These are phyloP conservation scores for Arctopsyche grandis DNA, from an alignment of 1,140 invertebrate genomes.

Conservation along the genomic window DNA sequence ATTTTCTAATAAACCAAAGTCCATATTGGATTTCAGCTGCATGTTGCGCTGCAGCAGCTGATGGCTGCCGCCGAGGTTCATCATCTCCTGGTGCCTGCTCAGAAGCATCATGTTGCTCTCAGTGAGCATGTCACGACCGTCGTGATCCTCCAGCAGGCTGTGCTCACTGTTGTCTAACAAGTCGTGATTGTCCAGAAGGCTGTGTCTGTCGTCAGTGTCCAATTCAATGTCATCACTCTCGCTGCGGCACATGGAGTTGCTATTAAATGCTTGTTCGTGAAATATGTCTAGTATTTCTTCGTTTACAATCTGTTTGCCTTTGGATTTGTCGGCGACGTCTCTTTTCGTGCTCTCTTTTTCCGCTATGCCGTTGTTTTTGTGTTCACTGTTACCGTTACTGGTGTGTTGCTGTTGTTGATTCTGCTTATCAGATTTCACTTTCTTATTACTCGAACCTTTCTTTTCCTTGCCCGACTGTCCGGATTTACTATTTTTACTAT, in stretches of 20 bases:
- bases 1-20: conserved; percentile 45
- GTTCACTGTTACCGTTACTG: conserved; percentile 59
- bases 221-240: conserved; percentile 60
- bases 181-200: conserved; percentile 63
- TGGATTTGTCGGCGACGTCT: conserved; percentile 22
- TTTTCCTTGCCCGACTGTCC: conserved; percentile 59
- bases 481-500: conserved; percentile 56
- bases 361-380: conserved; percentile 53
- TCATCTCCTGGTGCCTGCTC: conserved; percentile 58
- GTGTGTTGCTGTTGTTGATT: conserved; percentile 60
- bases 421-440: conserved; percentile 59
- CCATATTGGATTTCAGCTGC: conserved; percentile 41
- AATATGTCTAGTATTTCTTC: conserved; percentile 35
- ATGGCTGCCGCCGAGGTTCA: conserved; percentile 59
- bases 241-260: not conserved
- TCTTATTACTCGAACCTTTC: conserved; percentile 59
- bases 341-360: conserved; percentile 21
- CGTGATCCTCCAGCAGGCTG: conserved; percentile 61
- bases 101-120: conserved; percentile 61
- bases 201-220: conserved; percentile 65
- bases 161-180: conserved; percentile 64
- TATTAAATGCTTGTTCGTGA: conserved; percentile 42
- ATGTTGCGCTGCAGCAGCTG: conserved; percentile 58
- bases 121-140: conserved; percentile 61
- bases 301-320: conserved; percentile 49